These are phyloP conservation scores for Phainopepla nitens DNA, from an alignment of 2,113 vertebrate genomes.

Conservation along the genomic window DNA sequence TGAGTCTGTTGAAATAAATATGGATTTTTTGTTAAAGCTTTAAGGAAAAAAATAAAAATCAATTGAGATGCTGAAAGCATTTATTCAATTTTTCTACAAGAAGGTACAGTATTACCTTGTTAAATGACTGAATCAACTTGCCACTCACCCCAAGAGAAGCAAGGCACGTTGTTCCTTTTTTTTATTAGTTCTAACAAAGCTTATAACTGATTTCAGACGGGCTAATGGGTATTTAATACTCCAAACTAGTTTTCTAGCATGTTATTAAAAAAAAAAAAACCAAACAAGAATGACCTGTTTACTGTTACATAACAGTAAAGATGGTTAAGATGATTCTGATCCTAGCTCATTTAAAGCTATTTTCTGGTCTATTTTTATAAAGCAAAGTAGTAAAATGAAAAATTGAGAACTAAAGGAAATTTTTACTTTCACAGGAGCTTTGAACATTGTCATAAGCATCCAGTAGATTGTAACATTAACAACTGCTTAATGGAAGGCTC, in stretches of 20 bases:
- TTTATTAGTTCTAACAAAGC: neutral
- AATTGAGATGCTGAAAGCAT: slow-evolving; percentile 48
- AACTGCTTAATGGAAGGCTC: neutral
- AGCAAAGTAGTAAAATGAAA: neutral
- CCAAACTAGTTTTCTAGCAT: neutral
- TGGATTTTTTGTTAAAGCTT: slow-evolving; percentile 68
- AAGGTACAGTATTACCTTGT: slow-evolving; percentile 37
- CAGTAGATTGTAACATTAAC: neutral
- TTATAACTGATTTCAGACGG: neutral
- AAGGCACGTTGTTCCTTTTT: neutral
- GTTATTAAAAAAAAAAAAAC: neutral
- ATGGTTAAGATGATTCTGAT: neutral
- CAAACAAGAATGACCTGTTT: neutral
- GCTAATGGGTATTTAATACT: neutral
- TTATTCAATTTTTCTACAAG: slow-evolving; percentile 50
- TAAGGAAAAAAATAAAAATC: slow-evolving; percentile 37
- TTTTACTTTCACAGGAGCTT: neutral
- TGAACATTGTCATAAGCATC: neutral
- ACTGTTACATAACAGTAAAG: neutral
- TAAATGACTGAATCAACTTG: slow-evolving; percentile 37
- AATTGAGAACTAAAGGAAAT: neutral
- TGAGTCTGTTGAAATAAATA: slow-evolving; percentile 60
- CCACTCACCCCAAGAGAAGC: neutral
- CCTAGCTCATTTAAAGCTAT: neutral
- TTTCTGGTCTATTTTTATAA: neutral